Evolutionary conservation across 1,140 invertebrate species (phyloP), one percentile per base, ranked within the genome.

Genomic region (Orius insidiosus): DNA sequence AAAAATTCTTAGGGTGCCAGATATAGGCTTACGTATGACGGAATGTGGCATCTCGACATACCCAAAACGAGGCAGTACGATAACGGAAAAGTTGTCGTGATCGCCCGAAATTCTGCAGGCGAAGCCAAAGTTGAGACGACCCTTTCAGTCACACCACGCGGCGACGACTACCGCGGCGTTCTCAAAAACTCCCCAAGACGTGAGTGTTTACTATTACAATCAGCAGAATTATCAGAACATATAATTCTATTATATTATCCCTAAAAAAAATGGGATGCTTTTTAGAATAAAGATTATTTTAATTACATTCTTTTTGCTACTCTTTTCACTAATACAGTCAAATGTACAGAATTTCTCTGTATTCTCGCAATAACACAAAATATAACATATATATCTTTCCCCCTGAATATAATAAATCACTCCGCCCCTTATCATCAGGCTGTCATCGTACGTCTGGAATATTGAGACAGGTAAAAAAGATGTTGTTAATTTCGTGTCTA

Each of bases 21-120:
- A 47, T 95, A 94, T 61, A 93, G 92, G 62, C 63, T 97, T 30
- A 92, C 80, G 1, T 95, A 96, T 60, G 94, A 98, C 63, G 94
- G 94, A 47, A 96, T 97, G 81, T 93, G 94, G 66, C 89, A 95
- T 63, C 65, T 97, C 62, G 92, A 97, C 65, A 94, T 98, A 52
- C 92, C 92, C 5, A 92, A 94, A 65, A 90, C 85, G 0, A 74
- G 90, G 40, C 92, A 96, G 60, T 95, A 95, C 57, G 93, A 97
- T 60, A 80, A 85, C 49, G 92, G 93, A 11, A 92, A 89, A 62
- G 77, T 88, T 41, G 87, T 85, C 66, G 85, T 96, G 2, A 81
- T 95, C 51, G 92, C 92, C 31, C 77, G 87, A 49, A 97, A 94
- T 60, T 83, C 83, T 3, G 73, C 84, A 31, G 93, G 93, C 9